A percentile compares a stretch with the other conserved stretches of the same genome.
Evolutionary conservation across 2,113 vertebrate species (phyloP).

Genomic region (Serinus canaria): DNA sequence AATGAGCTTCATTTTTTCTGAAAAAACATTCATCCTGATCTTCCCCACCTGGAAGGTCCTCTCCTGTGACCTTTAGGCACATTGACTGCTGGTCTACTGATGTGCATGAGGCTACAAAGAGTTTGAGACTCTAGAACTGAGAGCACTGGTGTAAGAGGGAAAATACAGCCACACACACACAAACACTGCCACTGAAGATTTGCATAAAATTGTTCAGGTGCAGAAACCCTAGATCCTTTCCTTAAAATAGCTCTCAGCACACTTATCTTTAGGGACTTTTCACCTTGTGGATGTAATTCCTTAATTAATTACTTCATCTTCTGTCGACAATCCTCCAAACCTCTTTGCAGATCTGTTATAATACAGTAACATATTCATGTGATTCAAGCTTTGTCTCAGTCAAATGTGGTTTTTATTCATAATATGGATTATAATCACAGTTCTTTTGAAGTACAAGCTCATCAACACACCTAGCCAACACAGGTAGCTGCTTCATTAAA

Average conservation of each 20-base stretch:
- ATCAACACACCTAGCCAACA: background rate
- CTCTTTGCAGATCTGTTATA: background rate
- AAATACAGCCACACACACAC: background rate
- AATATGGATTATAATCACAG: background rate
- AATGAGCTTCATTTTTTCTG: background rate
- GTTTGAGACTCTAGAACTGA: background rate
- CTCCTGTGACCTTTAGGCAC: background rate
- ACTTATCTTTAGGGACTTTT: background rate
- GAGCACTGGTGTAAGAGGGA: background rate
- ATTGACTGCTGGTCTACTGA: background rate
- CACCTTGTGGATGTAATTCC: slow-evolving; percentile 33
- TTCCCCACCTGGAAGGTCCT: background rate
- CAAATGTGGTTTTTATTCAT: background rate
- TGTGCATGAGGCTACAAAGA: background rate
- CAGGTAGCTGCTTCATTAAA: background rate
- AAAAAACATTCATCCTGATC: background rate
- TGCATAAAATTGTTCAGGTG: background rate
- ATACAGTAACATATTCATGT: background rate
- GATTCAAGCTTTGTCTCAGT: background rate
- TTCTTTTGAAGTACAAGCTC: background rate
- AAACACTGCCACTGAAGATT: background rate
- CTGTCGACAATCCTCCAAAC: background rate
- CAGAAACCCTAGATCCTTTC: background rate
- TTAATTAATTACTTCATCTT: slow-evolving; percentile 41
- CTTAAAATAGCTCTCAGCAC: background rate